A percentile compares a stretch with the other conserved stretches of the same genome.
phyloP scores from a whole-genome alignment of 2,888 invertebrate genomes.

The Onchidella celtica region DNA sequence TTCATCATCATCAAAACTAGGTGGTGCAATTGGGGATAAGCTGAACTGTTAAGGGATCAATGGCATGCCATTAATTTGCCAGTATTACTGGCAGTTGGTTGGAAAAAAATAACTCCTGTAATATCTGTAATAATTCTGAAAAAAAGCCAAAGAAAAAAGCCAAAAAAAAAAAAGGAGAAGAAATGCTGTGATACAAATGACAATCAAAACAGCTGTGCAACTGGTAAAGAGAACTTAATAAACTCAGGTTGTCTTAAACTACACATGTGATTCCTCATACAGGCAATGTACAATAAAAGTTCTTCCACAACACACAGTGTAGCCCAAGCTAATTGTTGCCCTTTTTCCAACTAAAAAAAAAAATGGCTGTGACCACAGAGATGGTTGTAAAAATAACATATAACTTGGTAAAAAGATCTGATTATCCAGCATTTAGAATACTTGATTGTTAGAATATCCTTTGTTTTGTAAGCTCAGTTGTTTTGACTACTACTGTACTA shows the following conservation, averaged over 20 bases:
- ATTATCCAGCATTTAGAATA: too few relatives aligned
- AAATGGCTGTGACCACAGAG: background rate
- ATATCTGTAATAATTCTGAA: background rate
- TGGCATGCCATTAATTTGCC: background rate
- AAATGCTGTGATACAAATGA: too few relatives aligned
- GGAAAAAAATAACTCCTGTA: background rate
- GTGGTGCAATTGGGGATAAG: conserved; percentile 15
- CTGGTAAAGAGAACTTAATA: too few relatives aligned
- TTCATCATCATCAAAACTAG: background rate
- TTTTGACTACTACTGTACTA: too few relatives aligned
- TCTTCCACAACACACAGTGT: too few relatives aligned
- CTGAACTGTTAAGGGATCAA: background rate
- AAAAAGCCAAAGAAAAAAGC: background rate
- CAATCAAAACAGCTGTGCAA: too few relatives aligned
- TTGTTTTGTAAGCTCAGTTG: too few relatives aligned
- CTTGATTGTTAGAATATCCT: too few relatives aligned
- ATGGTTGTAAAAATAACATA: background rate
- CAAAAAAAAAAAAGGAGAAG: background rate
- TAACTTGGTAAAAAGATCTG: too few relatives aligned
- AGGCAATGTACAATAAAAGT: background rate
- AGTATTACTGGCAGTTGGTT: background rate
- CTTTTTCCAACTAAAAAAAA: background rate
- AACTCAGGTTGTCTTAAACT: background rate
- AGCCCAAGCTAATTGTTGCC: background rate
- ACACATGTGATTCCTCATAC: background rate